Conservation (phyloP, 1,140 invertebrate genomes). For the Listronotus bonariensis region DNA sequence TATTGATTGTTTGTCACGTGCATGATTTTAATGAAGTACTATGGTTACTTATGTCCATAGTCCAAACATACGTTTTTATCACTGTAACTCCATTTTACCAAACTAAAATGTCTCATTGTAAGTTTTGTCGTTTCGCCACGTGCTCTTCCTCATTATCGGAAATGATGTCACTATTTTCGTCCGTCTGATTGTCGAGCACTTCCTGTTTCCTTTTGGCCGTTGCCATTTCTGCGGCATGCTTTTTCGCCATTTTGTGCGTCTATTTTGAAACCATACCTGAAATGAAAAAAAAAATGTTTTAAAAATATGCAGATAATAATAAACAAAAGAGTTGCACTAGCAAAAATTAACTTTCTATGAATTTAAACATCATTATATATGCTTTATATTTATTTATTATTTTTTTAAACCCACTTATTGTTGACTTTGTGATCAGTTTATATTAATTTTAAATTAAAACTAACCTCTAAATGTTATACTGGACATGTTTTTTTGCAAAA, state of each 20-base stretch:
- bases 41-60: too few relatives aligned
- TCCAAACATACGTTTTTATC: background rate
- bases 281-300: constrained; percentile 51
- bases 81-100: constrained; percentile 10
- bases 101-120: constrained; percentile 45
- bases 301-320: background rate
- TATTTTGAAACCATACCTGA: constrained; percentile 99
- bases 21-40: too few relatives aligned
- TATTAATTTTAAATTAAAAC: too few relatives aligned
- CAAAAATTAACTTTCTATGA: too few relatives aligned
- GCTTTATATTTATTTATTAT: too few relatives aligned
- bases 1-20: too few relatives aligned
- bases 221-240: constrained; percentile 98
- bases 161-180: constrained; percentile 55
- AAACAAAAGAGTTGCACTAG: too few relatives aligned
- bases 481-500: too few relatives aligned
- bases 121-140: constrained; percentile 50
- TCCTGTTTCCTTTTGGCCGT: constrained; percentile 96
- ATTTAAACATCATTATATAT: too few relatives aligned
- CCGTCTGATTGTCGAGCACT: constrained; percentile 75
- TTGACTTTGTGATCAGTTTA: too few relatives aligned
- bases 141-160: constrained; percentile 55
- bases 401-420: too few relatives aligned
- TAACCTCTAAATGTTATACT: too few relatives aligned
- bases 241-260: constrained; percentile 99